Percentiles rank a stretch among this genome's conserved stretches.
phyloP scores from a whole-genome alignment of 2,888 invertebrate genomes.

The Platycnemis pennipes region DNA sequence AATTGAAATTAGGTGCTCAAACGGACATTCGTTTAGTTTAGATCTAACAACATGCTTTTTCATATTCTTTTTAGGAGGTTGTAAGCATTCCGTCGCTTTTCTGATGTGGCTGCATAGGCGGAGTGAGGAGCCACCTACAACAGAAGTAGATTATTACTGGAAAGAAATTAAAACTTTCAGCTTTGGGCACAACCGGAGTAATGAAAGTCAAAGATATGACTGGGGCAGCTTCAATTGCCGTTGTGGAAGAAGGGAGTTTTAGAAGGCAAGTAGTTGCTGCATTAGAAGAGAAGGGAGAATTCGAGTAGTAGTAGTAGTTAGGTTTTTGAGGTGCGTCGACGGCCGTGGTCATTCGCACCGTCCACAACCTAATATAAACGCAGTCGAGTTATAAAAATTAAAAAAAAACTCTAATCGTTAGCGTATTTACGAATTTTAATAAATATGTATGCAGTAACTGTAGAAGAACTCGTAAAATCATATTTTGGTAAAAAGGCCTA shows the following conservation, averaged over 20 bases:
- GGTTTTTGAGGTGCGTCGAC: too few species aligned
- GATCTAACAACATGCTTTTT: neutral
- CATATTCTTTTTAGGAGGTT: neutral
- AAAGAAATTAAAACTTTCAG: neutral
- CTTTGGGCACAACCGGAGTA: neutral
- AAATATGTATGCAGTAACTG: too few species aligned
- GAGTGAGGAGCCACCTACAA: neutral
- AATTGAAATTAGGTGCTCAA: neutral
- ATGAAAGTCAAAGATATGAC: neutral
- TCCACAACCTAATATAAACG: too few species aligned
- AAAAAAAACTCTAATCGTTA: too few species aligned
- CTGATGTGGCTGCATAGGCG: too few species aligned
- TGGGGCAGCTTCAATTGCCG: neutral
- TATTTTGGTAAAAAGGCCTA: too few species aligned
- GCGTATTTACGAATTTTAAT: too few species aligned
- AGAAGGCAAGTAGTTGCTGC: neutral
- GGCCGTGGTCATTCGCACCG: too few species aligned
- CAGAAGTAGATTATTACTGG: neutral
- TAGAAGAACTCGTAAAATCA: too few species aligned
- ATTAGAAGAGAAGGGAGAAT: too few species aligned
- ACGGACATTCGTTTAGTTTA: neutral
- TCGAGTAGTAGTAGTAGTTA: too few species aligned
- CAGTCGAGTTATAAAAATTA: too few species aligned
- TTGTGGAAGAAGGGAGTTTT: neutral
- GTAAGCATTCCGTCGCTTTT: neutral